These are phyloP conservation scores for Teleopsis dalmanni DNA, from an alignment of 1,140 invertebrate species.

Conservation along the genomic window DNA sequence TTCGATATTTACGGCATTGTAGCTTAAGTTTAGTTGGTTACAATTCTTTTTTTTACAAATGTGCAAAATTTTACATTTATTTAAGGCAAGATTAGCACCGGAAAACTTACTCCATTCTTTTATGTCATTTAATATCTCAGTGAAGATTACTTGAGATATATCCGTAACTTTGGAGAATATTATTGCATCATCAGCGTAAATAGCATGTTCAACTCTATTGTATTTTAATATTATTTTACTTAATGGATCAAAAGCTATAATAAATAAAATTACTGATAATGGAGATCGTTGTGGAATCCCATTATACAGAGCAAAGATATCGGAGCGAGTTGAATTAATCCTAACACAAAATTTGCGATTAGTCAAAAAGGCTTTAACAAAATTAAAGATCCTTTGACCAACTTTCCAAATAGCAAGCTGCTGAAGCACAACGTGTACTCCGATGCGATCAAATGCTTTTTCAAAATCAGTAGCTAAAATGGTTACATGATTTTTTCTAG, in stretches of 20 bases:
- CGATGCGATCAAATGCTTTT: slow-evolving; percentile 9
- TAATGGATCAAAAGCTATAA: slow-evolving; percentile 4
- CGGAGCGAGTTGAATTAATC: slow-evolving; percentile 1
- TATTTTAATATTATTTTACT: neutral
- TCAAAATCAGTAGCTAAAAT: slow-evolving; percentile 1
- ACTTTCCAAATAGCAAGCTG: slow-evolving; percentile 6
- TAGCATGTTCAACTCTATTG: neutral
- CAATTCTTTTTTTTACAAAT: no score
- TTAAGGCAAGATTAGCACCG: no score
- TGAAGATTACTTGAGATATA: no score
- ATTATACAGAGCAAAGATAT: slow-evolving; percentile 1
- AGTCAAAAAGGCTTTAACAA: slow-evolving; percentile 7
- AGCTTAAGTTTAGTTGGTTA: no score
- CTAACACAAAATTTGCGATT: neutral
- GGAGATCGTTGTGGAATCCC: slow-evolving; percentile 7
- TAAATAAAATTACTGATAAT: slow-evolving; percentile 4
- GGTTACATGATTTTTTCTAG: slow-evolving; percentile 6
- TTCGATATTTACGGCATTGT: no score
- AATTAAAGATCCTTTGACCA: slow-evolving; percentile 8
- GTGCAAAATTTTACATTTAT: no score
- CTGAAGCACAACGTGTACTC: slow-evolving; percentile 1
- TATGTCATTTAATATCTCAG: no score
- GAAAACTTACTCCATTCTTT: no score
- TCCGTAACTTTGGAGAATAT: no score
- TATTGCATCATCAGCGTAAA: no score